Conservation (phyloP, 2,113 vertebrate genomes). For the Ageneiosus marmoratus region DNA sequence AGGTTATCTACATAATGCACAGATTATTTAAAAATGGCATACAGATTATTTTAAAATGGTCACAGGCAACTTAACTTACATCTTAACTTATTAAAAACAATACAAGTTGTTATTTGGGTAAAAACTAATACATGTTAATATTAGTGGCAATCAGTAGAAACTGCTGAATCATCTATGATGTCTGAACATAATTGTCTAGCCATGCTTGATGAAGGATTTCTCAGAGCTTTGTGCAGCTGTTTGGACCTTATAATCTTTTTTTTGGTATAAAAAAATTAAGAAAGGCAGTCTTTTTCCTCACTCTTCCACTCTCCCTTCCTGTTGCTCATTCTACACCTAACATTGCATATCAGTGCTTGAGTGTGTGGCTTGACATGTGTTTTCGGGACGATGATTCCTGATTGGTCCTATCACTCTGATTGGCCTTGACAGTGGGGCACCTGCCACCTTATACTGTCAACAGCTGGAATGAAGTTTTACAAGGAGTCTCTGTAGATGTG, state of each 20-base stretch:
- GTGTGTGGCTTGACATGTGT: background rate
- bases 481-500: background rate
- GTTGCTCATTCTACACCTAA: background rate
- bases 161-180: background rate
- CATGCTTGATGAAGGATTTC: background rate
- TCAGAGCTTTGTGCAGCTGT: background rate
- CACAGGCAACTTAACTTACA: background rate
- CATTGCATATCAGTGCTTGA: background rate
- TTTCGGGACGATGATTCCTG: background rate
- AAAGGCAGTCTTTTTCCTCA: background rate
- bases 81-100: background rate
- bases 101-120: background rate
- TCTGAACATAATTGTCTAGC: background rate
- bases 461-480: background rate
- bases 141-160: background rate
- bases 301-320: background rate
- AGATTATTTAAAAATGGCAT: no score
- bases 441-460: background rate
- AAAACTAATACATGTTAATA: background rate
- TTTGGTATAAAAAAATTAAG: background rate
- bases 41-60: background rate
- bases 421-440: background rate
- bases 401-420: background rate
- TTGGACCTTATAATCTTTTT: background rate
- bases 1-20: background rate